Conservation (phyloP, 1,140 invertebrate species). For the Oryctes rhinoceros region DNA sequence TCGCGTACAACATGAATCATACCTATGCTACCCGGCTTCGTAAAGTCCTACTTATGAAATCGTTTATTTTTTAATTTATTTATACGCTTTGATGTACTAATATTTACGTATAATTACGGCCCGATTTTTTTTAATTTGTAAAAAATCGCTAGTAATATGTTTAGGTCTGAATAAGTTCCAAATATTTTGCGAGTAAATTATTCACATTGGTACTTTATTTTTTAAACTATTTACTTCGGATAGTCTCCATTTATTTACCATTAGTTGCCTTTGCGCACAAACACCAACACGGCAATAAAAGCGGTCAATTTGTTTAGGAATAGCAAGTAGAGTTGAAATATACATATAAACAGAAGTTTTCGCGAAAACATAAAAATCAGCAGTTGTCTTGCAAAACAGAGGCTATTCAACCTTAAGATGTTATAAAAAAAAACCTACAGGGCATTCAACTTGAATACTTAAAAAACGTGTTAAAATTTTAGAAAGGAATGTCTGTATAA, state of each 20-base stretch:
- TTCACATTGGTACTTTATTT: not conserved
- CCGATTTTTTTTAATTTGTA: not conserved
- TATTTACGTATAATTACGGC: not conserved
- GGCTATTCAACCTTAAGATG: constrained; percentile 11
- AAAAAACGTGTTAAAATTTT: not conserved
- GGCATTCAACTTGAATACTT: constrained; percentile 19
- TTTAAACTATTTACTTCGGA: not conserved
- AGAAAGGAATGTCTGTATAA: not conserved
- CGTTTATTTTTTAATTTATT: not conserved
- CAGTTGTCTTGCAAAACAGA: not conserved
- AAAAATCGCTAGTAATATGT: not conserved
- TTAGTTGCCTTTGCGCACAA: not conserved
- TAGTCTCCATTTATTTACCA: not conserved
- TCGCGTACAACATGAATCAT: not conserved
- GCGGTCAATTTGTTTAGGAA: not conserved
- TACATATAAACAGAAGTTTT: not conserved
- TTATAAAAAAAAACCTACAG: not conserved
- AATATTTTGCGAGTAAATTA: not conserved
- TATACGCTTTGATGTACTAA: not conserved
- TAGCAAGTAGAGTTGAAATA: not conserved
- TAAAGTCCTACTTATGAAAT: no score
- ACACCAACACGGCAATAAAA: not conserved
- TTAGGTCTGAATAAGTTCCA: not conserved
- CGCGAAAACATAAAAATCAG: not conserved
- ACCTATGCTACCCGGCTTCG: not conserved